phyloP scores from a whole-genome alignment of 1,140 invertebrate genomes.

The Drosophila carrolli region DNA sequence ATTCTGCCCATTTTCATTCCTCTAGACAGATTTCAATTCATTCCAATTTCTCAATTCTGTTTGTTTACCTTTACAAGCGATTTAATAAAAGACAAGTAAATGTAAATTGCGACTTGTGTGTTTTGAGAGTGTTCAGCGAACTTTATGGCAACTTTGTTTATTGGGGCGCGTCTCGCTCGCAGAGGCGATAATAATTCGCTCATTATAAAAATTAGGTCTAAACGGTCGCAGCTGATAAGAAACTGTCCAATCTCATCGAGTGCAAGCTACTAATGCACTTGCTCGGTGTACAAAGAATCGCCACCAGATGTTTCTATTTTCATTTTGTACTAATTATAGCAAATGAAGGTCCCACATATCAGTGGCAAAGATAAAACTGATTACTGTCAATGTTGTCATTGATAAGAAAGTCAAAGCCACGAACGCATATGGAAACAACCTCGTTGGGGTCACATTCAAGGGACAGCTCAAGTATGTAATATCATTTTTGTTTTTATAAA shows the following conservation, averaged over 20 bases:
- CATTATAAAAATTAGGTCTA: slow-evolving; percentile 53
- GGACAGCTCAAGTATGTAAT: background rate
- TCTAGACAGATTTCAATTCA: slow-evolving; percentile 39
- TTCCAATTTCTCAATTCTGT: slow-evolving; percentile 32
- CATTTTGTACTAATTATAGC: slow-evolving; percentile 13
- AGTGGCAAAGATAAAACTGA: slow-evolving; percentile 2
- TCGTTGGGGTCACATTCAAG: background rate
- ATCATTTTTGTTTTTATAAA: too few species aligned
- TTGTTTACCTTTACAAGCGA: slow-evolving; percentile 45
- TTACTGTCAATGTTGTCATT: slow-evolving; percentile 12
- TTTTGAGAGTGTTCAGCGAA: slow-evolving; percentile 26
- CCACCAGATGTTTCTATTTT: slow-evolving; percentile 10
- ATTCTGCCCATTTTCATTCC: slow-evolving; percentile 53
- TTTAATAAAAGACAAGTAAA: slow-evolving; percentile 36
- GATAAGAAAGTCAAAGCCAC: slow-evolving; percentile 16
- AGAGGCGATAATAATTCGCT: slow-evolving; percentile 28
- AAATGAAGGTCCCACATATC: background rate
- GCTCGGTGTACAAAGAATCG: background rate
- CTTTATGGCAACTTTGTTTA: slow-evolving; percentile 21
- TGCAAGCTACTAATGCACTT: slow-evolving; percentile 41
- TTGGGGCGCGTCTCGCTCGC: slow-evolving; percentile 3
- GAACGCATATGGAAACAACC: slow-evolving; percentile 17
- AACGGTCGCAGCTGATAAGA: slow-evolving; percentile 41
- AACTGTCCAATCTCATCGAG: slow-evolving; percentile 4
- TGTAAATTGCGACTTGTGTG: slow-evolving; percentile 7